Percentiles rank a stretch among this genome's conserved stretches.
These are phyloP conservation scores for Mesocentrotus franciscanus DNA, from an alignment of 53 echinoderm and acorn worm species.

Conservation along the genomic window DNA sequence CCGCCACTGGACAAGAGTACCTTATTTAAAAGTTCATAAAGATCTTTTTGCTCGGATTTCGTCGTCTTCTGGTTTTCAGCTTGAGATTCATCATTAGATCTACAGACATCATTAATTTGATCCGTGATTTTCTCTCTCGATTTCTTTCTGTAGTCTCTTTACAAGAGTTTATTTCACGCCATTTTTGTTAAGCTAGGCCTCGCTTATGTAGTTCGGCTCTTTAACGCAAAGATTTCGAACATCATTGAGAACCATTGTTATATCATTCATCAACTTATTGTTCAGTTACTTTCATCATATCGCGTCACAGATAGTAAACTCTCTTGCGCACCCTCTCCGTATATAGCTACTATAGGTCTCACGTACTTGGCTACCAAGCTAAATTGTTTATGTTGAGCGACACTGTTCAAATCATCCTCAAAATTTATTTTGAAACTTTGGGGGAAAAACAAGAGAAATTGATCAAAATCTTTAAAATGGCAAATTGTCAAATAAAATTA, in stretches of 20 bases:
- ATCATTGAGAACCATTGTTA: background rate
- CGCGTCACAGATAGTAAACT: no score
- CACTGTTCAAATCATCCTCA: background rate
- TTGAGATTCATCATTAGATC: no score
- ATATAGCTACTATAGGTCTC: no score
- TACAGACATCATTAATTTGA: no score
- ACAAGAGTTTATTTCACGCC: background rate
- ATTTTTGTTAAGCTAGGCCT: background rate
- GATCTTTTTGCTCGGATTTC: background rate
- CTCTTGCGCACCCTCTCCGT: background rate
- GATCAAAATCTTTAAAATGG: background rate
- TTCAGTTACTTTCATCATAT: background rate
- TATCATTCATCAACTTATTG: background rate
- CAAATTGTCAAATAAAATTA: background rate
- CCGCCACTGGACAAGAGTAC: no score
- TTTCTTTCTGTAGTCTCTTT: background rate
- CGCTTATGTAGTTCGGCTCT: background rate
- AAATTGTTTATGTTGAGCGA: background rate
- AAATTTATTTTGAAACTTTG: background rate
- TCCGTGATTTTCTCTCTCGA: background rate
- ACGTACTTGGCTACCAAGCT: background rate
- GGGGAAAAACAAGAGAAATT: background rate
- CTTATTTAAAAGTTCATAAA: background rate
- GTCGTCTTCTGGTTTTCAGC: no score
- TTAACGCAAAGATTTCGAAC: background rate